These are phyloP conservation scores for Protonibea diacanthus DNA, from an alignment of 2,797 vertebrate genomes.

Conservation along the genomic window DNA sequence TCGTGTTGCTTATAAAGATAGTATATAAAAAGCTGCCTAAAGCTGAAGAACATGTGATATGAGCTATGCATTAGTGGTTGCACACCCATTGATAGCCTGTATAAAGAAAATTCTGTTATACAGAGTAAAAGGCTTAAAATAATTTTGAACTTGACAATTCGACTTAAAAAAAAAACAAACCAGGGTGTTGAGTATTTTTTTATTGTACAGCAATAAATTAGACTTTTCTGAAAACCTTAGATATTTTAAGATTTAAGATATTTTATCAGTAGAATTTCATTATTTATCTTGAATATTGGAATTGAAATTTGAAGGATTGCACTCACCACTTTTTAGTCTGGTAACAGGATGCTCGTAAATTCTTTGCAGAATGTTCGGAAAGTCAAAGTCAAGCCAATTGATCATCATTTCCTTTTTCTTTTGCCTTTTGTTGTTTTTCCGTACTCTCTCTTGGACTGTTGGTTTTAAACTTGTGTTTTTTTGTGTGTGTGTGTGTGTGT, in stretches of 20 bases:
- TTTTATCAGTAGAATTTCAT: background rate
- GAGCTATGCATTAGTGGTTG: background rate
- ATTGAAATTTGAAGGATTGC: background rate
- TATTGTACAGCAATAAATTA: background rate
- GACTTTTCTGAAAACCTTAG: background rate
- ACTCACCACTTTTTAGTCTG: background rate
- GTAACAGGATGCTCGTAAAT: background rate
- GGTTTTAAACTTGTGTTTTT: background rate
- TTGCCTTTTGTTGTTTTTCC: background rate
- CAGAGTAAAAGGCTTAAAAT: background rate
- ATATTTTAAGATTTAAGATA: background rate
- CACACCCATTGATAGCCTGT: background rate
- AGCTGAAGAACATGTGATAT: background rate
- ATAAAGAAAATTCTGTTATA: background rate
- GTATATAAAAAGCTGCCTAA: conserved; percentile 17
- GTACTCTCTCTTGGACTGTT: background rate
- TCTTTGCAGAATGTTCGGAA: conserved; percentile 1
- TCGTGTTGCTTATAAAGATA: conserved; percentile 29
- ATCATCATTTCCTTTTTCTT: background rate
- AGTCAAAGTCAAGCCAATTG: background rate
- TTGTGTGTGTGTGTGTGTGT: too few species aligned
- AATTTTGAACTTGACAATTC: background rate
- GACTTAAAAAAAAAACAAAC: background rate
- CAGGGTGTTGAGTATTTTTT: background rate
- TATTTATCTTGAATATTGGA: background rate